Evolutionary conservation across 2,888 invertebrate genomes (phyloP), one percentile per base, ranked within the genome.

Genomic region (Seira musarum): DNA sequence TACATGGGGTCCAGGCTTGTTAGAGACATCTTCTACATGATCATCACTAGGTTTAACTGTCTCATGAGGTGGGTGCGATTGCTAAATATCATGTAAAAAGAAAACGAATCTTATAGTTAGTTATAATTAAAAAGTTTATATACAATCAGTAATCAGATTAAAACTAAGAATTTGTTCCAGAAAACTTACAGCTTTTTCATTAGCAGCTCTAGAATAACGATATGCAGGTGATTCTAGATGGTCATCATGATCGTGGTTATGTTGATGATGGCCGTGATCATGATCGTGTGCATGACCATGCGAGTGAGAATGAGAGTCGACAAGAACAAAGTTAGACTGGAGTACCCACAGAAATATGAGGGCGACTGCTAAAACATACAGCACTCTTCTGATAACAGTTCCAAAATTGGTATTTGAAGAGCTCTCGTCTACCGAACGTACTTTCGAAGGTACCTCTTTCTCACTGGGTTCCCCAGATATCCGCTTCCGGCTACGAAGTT

Each of bases 241-340:
- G 2, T 81, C 75, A 22, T 87, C 72, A 84, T 88, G 87, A 85
- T 90, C 88, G 82, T 89, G 87, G 87, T 89, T 88, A 73, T 87
- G 87, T 82, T 87, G 82, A 67, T 87, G 84, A 73, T 87, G 85
- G 22, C 83, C 65, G 19, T 87, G 83, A 24, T 83, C 83, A 30
- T 91, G 91, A 86, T 90, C 90, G 75, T 87, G 84, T 8, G 70
- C 83, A 72, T 83, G 80, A 19, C 49, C 79, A 25, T 85, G 82
- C 17, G 75, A 78, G 64, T 86, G 85, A 0, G 67, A 57, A 69
- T 87, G 87, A 1, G 81, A 82, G 13, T 84, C 81, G 30, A 83
- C 84, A n/a, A 83, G 67, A 17, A 19, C 72, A 64, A 86, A 84
- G 63, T 86, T 85, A 19, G 84, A 79, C 72, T 85, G 85, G 24